A percentile compares a stretch with the other conserved stretches of the same genome.
Evolutionary conservation across 2,888 invertebrate genomes (phyloP).

Genomic region (Pseudanteris insignis): DNA sequence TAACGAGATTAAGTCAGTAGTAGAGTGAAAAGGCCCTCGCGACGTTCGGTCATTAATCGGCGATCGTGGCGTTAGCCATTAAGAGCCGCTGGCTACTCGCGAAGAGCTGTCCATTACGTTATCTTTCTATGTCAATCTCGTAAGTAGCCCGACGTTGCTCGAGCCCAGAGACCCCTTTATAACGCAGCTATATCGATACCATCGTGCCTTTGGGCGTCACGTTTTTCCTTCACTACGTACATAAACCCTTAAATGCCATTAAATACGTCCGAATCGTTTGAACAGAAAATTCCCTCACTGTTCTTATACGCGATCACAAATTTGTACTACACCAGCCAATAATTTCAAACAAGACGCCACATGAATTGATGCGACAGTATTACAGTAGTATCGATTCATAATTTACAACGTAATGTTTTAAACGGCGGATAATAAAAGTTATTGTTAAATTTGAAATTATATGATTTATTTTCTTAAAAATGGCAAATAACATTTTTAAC

Average conservation of each 20-base stretch:
- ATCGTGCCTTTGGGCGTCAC: constrained; percentile 21
- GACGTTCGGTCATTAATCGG: constrained; percentile 40
- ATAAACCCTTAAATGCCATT: constrained; percentile 25
- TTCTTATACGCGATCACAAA: neutral
- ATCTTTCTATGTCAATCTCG: constrained; percentile 65
- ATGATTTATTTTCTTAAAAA: too few relatives aligned
- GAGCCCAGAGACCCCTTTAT: constrained; percentile 46
- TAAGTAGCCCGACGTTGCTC: constrained; percentile 63
- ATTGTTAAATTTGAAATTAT: too few relatives aligned
- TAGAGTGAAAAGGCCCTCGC: constrained; percentile 38
- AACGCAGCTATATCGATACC: constrained; percentile 45
- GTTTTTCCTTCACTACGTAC: constrained; percentile 27
- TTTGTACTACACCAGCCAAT: too few relatives aligned
- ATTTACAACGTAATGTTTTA: too few relatives aligned
- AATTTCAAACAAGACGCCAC: too few relatives aligned
- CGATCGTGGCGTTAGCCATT: constrained; percentile 45
- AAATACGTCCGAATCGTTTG: constrained; percentile 3
- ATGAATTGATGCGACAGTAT: too few relatives aligned
- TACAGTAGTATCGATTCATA: too few relatives aligned
- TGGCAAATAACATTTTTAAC: too few relatives aligned
- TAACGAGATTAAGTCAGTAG: constrained; percentile 45
- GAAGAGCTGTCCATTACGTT: constrained; percentile 61
- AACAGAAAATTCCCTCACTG: constrained; percentile 7
- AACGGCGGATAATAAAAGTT: too few relatives aligned
- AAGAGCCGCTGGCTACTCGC: constrained; percentile 41